Base-by-base conservation (phyloP, 2,797 vertebrate species). In the Caiman crocodilus region DNA sequence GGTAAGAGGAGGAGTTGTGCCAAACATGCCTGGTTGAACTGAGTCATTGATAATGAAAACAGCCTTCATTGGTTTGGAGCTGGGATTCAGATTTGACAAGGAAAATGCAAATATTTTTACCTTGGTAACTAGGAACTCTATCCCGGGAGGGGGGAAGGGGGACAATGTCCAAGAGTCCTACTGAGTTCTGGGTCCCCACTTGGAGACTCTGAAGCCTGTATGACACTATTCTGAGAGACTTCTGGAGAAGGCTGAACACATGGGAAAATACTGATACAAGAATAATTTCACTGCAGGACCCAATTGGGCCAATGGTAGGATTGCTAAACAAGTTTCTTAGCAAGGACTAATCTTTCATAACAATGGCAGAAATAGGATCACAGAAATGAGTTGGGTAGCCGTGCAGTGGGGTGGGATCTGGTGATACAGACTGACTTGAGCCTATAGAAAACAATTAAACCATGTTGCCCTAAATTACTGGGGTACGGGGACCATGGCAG, bases 1-100 rank as follows among this genome's bases (percentile, higher is more conserved):
- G 93, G 64, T 5, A 91, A 80, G 42, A 94, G 82, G 42, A 94
- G 82, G 56, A 85, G 61, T 8, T 4, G 15, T 14, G 10, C 32
- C 64, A 89, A 26, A 3, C 26, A n/a, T 20, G 25, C 63, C 35
- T 57, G 65, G 59, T 74, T 61, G 56, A 91, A 94, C 55, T 4
- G 4, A 89, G 32, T 25, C 58, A 64, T n/a, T 57, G n/a, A 5
- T 55, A 76, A 55, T 81, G 67, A 35, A 4, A 23, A 12, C 11
- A 14, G 18, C 18, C 61, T 69, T 25, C n/a, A n/a, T n/a, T 2
- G 81, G 30, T 0, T 65, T 50, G 82, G 42, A 26, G 89, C 76
- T 9, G 56, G 84, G 76, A 71, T 69, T 65, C 25, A 61, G 14
- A 76, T 92, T 86, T 80, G 35, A 61, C 58, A 32, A 55, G 76